A percentile compares a stretch with the other conserved stretches of the same genome.
These are phyloP conservation scores for Stenichneumon culpator DNA, from an alignment of 2,888 invertebrate genomes.

Conservation along the genomic window DNA sequence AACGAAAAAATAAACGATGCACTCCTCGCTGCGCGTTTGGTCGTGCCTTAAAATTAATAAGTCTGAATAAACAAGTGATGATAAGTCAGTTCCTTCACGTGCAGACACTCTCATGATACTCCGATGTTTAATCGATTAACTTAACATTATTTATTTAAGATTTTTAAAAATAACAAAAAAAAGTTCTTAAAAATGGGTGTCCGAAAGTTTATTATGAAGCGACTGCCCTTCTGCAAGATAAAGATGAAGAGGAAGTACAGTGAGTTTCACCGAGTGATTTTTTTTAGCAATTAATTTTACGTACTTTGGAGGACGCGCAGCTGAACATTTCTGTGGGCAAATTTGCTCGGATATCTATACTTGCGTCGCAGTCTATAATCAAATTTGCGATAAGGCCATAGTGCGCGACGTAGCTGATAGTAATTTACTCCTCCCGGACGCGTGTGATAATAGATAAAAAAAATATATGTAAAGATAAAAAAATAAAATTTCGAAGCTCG, in stretches of 20 bases:
- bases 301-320: background rate
- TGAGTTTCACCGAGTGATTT: slow-evolving; percentile 69
- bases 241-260: slow-evolving; percentile 79
- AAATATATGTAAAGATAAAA: slow-evolving; percentile 4
- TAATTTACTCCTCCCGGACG: slow-evolving; percentile 38
- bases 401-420: slow-evolving; percentile 47
- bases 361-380: slow-evolving; percentile 29
- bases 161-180: background rate
- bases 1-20: background rate
- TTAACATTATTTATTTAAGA: slow-evolving; percentile 16
- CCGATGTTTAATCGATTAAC: slow-evolving; percentile 31
- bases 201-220: slow-evolving; percentile 81
- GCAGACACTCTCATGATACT: slow-evolving; percentile 11
- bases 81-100: slow-evolving; percentile 34
- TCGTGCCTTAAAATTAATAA: slow-evolving; percentile 5
- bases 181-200: slow-evolving; percentile 78
- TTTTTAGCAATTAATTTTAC: background rate
- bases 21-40: too few species aligned
- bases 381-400: slow-evolving; percentile 47
- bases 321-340: slow-evolving; percentile 21
- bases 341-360: slow-evolving; percentile 11
- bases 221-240: slow-evolving; percentile 81
- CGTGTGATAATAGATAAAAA: slow-evolving; percentile 8
- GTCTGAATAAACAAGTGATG: slow-evolving; percentile 59
- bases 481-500: background rate